Conservation (phyloP, 1,140 invertebrate genomes). For the Magallana angulata region DNA sequence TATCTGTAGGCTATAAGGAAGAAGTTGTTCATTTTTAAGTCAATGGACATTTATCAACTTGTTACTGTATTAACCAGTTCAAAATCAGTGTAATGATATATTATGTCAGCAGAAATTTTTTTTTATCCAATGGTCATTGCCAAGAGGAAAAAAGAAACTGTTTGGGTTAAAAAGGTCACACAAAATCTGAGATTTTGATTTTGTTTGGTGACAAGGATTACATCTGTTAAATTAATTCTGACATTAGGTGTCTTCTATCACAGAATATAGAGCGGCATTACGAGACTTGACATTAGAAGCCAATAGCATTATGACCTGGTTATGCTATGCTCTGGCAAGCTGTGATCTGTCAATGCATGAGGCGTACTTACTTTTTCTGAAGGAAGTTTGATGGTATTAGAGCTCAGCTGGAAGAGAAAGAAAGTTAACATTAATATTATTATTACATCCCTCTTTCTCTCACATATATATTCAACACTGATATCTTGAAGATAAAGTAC, state of each 20-base stretch:
- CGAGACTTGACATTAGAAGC: neutral
- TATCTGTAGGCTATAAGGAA: slow-evolving; percentile 26
- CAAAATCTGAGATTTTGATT: too few relatives aligned
- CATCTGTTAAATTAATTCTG: too few relatives aligned
- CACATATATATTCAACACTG: too few relatives aligned
- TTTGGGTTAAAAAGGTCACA: too few relatives aligned
- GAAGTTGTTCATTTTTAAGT: neutral
- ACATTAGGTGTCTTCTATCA: too few relatives aligned
- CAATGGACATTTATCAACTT: neutral
- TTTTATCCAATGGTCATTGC: too few relatives aligned
- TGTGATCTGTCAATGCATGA: neutral
- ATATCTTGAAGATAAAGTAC: too few relatives aligned
- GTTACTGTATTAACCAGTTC: neutral
- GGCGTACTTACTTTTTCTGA: slow-evolving; percentile 18
- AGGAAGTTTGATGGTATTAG: slow-evolving; percentile 9
- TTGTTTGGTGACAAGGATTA: too few relatives aligned
- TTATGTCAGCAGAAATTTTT: neutral
- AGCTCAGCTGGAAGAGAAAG: slow-evolving; percentile 1
- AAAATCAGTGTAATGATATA: neutral
- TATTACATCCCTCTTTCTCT: too few relatives aligned
- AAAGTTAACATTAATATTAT: neutral
- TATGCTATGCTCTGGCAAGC: neutral
- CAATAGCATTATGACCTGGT: neutral
- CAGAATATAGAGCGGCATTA: neutral
- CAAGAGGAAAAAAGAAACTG: too few relatives aligned